Percentiles rank a stretch among this genome's conserved stretches.
phyloP scores from a whole-genome alignment of 2,113 vertebrate species.

The Lagopus muta region DNA sequence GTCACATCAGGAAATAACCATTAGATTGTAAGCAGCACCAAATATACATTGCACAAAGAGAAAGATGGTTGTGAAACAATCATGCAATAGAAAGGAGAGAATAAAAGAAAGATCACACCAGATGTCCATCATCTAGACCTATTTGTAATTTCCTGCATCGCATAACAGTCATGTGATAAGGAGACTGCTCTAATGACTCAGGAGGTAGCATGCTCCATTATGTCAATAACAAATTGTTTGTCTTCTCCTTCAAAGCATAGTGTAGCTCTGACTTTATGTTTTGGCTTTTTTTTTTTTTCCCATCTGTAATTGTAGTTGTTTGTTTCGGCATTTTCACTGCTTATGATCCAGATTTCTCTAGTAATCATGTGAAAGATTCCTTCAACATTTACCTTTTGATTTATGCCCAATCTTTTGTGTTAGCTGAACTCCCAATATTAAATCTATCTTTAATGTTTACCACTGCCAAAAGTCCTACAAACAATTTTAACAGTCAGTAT shows the following conservation, averaged over 20 bases:
- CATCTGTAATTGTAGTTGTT: neutral
- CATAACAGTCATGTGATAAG: neutral
- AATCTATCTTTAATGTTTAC: neutral
- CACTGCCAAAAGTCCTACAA: neutral
- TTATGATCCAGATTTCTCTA: neutral
- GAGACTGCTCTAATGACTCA: neutral
- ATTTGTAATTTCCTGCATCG: neutral
- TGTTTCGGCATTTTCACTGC: neutral
- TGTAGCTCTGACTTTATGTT: neutral
- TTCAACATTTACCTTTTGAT: neutral
- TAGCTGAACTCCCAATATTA: neutral
- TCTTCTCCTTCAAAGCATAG: neutral
- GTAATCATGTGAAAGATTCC: neutral
- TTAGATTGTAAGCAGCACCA: neutral
- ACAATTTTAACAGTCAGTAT: neutral
- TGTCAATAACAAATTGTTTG: neutral
- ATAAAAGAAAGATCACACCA: neutral
- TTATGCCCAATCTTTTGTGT: neutral
- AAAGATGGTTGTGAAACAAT: neutral
- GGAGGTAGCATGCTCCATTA: neutral
- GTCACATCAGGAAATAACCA: neutral
- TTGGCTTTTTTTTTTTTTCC: neutral
- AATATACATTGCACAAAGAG: neutral
- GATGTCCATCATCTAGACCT: neutral
- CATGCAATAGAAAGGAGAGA: neutral